Base-by-base conservation (phyloP, 2,888 invertebrate genomes). In the Lasioglossum morio region DNA sequence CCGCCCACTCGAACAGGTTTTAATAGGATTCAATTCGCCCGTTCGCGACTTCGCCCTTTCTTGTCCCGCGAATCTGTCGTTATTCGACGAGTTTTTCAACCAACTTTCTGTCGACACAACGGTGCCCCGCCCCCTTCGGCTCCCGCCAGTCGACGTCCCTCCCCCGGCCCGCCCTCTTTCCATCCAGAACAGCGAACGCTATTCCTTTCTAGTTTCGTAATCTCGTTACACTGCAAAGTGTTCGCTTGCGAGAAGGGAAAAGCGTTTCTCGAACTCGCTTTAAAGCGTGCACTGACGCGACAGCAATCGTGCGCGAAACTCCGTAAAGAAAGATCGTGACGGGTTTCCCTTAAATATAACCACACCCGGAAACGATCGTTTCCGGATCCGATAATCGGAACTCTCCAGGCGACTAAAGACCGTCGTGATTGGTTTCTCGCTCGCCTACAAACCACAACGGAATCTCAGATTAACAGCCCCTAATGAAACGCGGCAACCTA, bases 21-120 rank as follows among this genome's bases (percentile, higher is more conserved):
- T 70, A 78, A 78, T 70, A 57, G 53, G 14, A 70, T 70, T 34
- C 37, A 53, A 70, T 70, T 70, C 70, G 40, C 23, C 23, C 37
- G 16, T 63, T 30, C 63, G 10, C 37, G 66, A 34, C 16, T 66
- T 34, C 19, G 4, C 16, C 23, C 23, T n/a, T 70, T 70, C 40
- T 40, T 40, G n/a, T 40, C 12, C 12, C 40, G 37, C 69, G 34
- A 34, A 19, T 66, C 23, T 12, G 1, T 40, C 37, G 5, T 37
- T 69, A 34, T 34, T 8, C 66, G 8, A 1, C 19, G 34, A 34
- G 30, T 66, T 66, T 66, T 66, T 66, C 66, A 66, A 19, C 30
- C 66, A 34, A 66, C 19, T 34, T 66, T 66, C 23, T 4, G 34
- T 34, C 66, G 66, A 34, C 66, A 34, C 34, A 66, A 63, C 34